phyloP scores from a whole-genome alignment of 2,888 invertebrate genomes.

The Teleiodes luculella region DNA sequence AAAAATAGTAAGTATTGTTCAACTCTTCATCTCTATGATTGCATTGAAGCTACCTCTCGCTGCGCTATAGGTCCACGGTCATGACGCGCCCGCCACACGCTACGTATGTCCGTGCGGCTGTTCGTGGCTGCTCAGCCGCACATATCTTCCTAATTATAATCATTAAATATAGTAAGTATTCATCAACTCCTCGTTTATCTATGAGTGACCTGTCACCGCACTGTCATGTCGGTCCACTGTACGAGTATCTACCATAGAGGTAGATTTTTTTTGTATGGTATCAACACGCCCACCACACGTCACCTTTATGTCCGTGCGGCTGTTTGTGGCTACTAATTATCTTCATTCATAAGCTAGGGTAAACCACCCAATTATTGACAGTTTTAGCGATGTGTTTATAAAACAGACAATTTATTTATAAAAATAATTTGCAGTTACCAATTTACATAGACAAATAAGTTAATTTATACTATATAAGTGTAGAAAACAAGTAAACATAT shows the following conservation, averaged over 20 bases:
- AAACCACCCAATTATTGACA: no score
- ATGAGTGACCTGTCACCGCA: conserved; percentile 59
- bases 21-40: no score
- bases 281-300: conserved; percentile 56
- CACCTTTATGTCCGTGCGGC: conserved; percentile 66
- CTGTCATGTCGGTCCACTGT: conserved; percentile 64
- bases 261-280: conserved; percentile 63
- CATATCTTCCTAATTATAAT: conserved; percentile 68
- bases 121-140: conserved; percentile 66
- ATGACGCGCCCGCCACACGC: conserved; percentile 35
- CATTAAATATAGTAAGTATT: conserved; percentile 71
- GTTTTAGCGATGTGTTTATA: no score
- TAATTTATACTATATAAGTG: no score
- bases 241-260: conserved; percentile 59
- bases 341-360: no score
- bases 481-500: no score
- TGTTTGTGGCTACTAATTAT: conserved; percentile 63
- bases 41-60: neutral
- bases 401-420: no score
- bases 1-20: conserved; percentile 71
- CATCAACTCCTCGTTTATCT: no score
- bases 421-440: no score
- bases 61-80: neutral
- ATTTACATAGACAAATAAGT: no score
- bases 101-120: conserved; percentile 67